Evolutionary conservation across 2,113 vertebrate genomes (phyloP).

Genomic region (Sakesphorus luctuosus): DNA sequence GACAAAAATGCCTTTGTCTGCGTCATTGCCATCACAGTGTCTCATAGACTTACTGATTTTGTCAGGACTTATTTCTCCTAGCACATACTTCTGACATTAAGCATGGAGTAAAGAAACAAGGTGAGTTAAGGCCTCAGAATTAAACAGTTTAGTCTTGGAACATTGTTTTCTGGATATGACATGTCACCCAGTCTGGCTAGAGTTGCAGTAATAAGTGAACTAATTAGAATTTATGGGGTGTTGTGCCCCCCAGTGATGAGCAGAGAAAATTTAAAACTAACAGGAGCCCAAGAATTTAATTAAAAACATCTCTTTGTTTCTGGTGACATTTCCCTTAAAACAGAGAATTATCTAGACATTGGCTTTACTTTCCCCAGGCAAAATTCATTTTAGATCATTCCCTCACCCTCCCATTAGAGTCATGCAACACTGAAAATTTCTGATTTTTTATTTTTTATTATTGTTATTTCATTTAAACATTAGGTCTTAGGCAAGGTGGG

Average conservation of each 20-base stretch:
- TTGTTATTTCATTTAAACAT: slow-evolving; percentile 73
- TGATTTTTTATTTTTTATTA: slow-evolving; percentile 36
- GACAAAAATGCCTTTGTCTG: neutral
- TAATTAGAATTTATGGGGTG: neutral
- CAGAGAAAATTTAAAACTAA: neutral
- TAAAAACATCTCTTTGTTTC: neutral
- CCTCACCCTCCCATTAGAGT: neutral
- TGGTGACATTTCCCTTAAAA: neutral
- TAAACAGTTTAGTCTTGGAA: neutral
- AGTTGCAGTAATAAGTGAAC: neutral
- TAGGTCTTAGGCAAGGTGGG: slow-evolving; percentile 48
- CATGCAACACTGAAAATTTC: neutral
- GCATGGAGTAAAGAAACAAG: neutral
- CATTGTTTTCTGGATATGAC: neutral
- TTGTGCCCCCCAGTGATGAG: neutral
- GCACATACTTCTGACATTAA: neutral
- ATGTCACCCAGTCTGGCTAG: neutral
- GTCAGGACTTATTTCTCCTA: neutral
- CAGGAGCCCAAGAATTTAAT: neutral
- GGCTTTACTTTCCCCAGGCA: neutral
- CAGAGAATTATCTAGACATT: neutral
- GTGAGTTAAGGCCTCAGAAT: neutral
- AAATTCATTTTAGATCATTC: neutral
- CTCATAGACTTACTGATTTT: neutral
- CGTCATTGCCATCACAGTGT: neutral